A percentile compares a stretch with the other conserved stretches of the same genome.
Conservation (phyloP, 2,888 invertebrate genomes). For the Trichopria drosophilae region DNA sequence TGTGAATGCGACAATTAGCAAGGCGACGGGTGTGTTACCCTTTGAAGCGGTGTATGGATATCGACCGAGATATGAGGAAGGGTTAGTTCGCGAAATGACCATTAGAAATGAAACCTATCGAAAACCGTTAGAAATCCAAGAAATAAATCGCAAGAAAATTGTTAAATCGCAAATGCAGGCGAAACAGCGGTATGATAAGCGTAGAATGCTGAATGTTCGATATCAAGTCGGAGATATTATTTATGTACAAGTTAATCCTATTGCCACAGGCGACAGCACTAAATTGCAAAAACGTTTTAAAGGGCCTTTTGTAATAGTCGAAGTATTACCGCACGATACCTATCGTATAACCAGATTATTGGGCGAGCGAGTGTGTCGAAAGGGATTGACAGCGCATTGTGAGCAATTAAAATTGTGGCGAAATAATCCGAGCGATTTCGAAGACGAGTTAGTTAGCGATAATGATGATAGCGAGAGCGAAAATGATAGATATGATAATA, state of each 20-base stretch:
- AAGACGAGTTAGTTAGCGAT: no score
- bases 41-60: constrained; percentile 30
- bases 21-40: constrained; percentile 26
- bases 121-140: no score
- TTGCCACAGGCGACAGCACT: constrained; percentile 19
- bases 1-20: constrained; percentile 23
- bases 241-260: constrained; percentile 5
- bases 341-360: no score
- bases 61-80: constrained; percentile 19
- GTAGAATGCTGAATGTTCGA: constrained; percentile 7
- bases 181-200: constrained; percentile 19
- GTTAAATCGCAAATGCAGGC: constrained; percentile 15
- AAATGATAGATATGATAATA: no score
- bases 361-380: no score
- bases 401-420: no score
- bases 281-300: constrained; percentile 10
- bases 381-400: no score
- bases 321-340: constrained; percentile 14
- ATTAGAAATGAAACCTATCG: no score
- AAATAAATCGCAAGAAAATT: no score
- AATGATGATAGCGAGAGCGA: no score
- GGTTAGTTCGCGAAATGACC: constrained; percentile 4
- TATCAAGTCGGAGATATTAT: constrained; percentile 21
- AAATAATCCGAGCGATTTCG: no score
- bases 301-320: constrained; percentile 16